Conservation (phyloP, 2,888 invertebrate species). For the Scelioninae gen. 1 region DNA sequence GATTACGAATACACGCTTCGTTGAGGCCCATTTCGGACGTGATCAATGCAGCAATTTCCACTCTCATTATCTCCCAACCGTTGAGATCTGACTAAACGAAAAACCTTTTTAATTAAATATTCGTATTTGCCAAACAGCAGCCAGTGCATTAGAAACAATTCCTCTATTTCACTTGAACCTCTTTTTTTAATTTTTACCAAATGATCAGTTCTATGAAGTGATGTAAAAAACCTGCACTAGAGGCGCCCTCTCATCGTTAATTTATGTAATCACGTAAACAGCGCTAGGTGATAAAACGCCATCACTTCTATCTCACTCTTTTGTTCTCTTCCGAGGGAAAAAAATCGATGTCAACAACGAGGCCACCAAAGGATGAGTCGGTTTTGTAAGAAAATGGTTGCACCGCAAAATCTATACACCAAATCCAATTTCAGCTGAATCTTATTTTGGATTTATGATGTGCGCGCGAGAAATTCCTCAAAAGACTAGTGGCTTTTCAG, state of each 20-base stretch:
- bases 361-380: slow-evolving; percentile 10
- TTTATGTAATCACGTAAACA: slow-evolving; percentile 52
- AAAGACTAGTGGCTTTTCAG: slow-evolving; percentile 9
- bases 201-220: too few species aligned
- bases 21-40: slow-evolving; percentile 37
- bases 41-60: slow-evolving; percentile 43
- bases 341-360: slow-evolving; percentile 49
- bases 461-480: slow-evolving; percentile 1
- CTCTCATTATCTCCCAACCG: slow-evolving; percentile 17
- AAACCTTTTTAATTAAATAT: too few species aligned
- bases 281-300: slow-evolving; percentile 28
- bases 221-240: too few species aligned
- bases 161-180: too few species aligned
- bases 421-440: slow-evolving; percentile 37
- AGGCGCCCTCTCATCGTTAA: slow-evolving; percentile 36
- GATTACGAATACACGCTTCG: slow-evolving; percentile 34
- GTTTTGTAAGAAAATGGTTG: slow-evolving; percentile 26
- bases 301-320: too few species aligned
- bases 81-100: too few species aligned
- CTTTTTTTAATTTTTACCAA: too few species aligned
- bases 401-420: slow-evolving; percentile 23
- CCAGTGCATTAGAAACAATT: too few species aligned
- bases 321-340: too few species aligned
- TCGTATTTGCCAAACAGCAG: too few species aligned
- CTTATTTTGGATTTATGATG: slow-evolving; percentile 42